Base-by-base conservation (phyloP, 2,797 vertebrate genomes). In the Perodicticus potto region DNA sequence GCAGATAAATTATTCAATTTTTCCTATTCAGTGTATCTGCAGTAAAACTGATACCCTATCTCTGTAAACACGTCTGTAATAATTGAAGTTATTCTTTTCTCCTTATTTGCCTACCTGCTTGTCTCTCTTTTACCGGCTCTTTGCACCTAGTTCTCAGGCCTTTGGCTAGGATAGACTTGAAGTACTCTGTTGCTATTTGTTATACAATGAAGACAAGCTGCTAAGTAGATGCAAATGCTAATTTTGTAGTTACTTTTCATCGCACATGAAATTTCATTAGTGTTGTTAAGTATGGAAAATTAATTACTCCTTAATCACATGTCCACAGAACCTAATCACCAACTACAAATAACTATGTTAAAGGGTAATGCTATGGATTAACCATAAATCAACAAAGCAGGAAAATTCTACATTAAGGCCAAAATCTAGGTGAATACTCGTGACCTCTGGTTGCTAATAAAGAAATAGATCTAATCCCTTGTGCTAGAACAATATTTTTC, bases 1-100 rank as follows among this genome's bases (percentile, higher is more conserved):
- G 96, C 97, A 96, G 81, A 97, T 98, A 98, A 98, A 98, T 98
- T 98, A 98, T 98, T 98, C 96, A 98, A 86, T 98, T 96, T 98
- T 98, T 96, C 92, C 97, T 94, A 93, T 97, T 98, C 70, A 82
- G 94, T 95, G 91, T 94, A 97, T 97, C 92, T 93, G 85, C 94
- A 96, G 96, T 97, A 97, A 98, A 98, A 97, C 92, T 88, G 91
- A 97, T 97, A 97, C 91, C 91, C 83, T 72, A 89, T 86, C 89
- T 97, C 97, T 98, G 96, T 97, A 98, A 98, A 97, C 98, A 96
- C 83, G 92, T 91, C 95, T 92, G 34, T 61, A 97, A 93, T 96
- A 96, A 97, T 97, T 97, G 83, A 1, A 37, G 85, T 94, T 91
- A 87, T 82, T 70, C 72, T 96, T 86, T 37, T 25, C 59, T 78